Base-by-base conservation (phyloP, 2,888 invertebrate genomes). In the Trissonchulus sp. region DNA sequence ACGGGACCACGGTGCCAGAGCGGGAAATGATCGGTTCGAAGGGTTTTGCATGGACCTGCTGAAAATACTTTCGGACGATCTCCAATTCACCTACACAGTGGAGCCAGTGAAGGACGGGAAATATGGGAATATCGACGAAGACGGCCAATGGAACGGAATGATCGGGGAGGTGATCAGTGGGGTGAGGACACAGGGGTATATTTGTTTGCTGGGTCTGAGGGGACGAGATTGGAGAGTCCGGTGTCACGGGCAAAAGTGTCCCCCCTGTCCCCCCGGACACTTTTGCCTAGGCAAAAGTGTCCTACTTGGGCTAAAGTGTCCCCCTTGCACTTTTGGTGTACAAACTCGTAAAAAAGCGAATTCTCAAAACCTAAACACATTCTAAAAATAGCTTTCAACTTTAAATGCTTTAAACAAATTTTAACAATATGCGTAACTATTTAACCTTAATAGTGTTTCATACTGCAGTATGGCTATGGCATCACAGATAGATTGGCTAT, bases 31-130 rank as follows among this genome's bases (percentile, higher is more conserved):
- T 79, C 88, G 91, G 76, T 92, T 91, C 86, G 91, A 90, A 85
- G 92, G 92, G 73, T 92, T 91, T 85, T 91, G 91, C 85, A 90
- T 92, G 78, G 92, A 92, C 84, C 88, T 92, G 68, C 89, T 91
- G 79, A 88, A 89, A 30, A 81, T 82, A 60, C 74, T 84, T 36
- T 79, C 82, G 15, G 79, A 79, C 62, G 84, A 84, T 75, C 77
- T 84, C 3, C 83, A 82, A 28, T 84, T 84, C 77, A 84, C 83
- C 18, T 84, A 80, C 75, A 81, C 81, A 35, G 84, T 87, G 34
- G 81, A 83, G 62, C 78, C 82, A n/a, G 85, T 85, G 3, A 79
- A 79, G 30, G 85, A 86, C 76, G 81, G 81, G 38, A 82, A 82
- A 62, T 85, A 84, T 76, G 85, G 85, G 1, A 85, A 84, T 34